Base-by-base conservation (phyloP, 2,888 invertebrate species). In the Cryptus armator region DNA sequence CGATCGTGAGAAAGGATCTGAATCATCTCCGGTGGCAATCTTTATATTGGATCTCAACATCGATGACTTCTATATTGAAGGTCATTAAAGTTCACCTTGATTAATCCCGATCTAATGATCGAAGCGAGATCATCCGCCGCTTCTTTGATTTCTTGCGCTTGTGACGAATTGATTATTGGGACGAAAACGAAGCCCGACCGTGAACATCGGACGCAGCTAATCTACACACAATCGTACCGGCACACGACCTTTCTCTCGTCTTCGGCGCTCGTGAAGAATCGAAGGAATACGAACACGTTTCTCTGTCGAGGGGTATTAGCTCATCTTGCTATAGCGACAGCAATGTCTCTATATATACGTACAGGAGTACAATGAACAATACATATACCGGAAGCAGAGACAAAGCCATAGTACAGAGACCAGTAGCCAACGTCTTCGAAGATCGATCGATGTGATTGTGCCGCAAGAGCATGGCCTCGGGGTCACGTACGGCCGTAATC, bases 401-500 rank as follows among this genome's bases (percentile, higher is more conserved):
- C 37, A 14, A 44, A 51, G 44, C 78, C 24, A 46, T 16, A 53
- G 59, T 2, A 71, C 53, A 16, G 46, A 56, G 44, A 59, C 64
- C 46, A 71, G 66, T 59, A 81, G 72, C 76, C 80, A 71, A 64
- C 53, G 77, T 84, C 68, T 71, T 81, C 62, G 74, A 74, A 77
- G 77, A 84, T 84, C 81, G 76, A 84, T 84, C 81, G 74, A 29
- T 66, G 56, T 64, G 81, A 84, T 81, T 78, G 78, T 53, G 74
- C 74, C 59, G 44, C 16, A 37, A 78, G 81, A 77, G 68, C 68
- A 14, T 67, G 77, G 46, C 64, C 77, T 76, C 48, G 64, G 77
- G 71, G 62, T 78, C 84, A 84, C 84, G 84, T 84, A 81, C 78
- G 78, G 78, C 46, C 84, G 81, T 84, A 84, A 84, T 81, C 84